A percentile compares a stretch with the other conserved stretches of the same genome.
These are phyloP conservation scores for Strix aluco DNA, from an alignment of 2,113 vertebrate genomes.

Conservation along the genomic window DNA sequence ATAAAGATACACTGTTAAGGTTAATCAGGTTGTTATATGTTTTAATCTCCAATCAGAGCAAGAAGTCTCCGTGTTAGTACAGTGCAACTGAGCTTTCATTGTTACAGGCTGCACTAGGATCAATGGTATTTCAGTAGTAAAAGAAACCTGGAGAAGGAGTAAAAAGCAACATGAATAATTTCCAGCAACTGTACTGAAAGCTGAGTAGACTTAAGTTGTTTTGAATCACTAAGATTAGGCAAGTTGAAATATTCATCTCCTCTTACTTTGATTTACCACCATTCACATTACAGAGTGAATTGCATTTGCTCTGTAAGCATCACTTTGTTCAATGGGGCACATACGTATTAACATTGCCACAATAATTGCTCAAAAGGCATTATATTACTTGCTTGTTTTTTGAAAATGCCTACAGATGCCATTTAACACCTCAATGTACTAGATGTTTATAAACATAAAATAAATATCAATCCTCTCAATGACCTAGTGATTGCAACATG, in stretches of 20 bases:
- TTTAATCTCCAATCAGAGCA: not conserved
- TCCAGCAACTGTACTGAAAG: constrained; percentile 5
- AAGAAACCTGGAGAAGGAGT: not conserved
- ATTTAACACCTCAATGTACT: not conserved
- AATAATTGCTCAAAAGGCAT: not conserved
- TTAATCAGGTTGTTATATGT: not conserved
- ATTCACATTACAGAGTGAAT: not conserved
- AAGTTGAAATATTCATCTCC: not conserved
- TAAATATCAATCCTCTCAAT: not conserved
- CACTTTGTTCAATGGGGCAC: not conserved
- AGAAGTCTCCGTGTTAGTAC: not conserved
- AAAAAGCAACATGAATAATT: constrained; percentile 35
- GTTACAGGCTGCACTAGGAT: not conserved
- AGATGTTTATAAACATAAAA: not conserved
- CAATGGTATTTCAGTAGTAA: constrained; percentile 21
- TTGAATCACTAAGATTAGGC: not conserved
- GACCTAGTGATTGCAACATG: not conserved
- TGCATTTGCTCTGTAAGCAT: not conserved
- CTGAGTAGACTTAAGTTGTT: not conserved
- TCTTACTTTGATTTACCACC: not conserved
- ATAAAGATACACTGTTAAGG: not conserved
- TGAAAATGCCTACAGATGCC: not conserved
- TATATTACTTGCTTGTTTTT: not conserved
- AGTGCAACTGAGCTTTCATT: not conserved
- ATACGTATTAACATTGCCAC: not conserved